A percentile compares a stretch with the other conserved stretches of the same genome.
These are phyloP conservation scores for Bovichtus variegatus DNA, from an alignment of 2,797 vertebrate genomes.

Conservation along the genomic window DNA sequence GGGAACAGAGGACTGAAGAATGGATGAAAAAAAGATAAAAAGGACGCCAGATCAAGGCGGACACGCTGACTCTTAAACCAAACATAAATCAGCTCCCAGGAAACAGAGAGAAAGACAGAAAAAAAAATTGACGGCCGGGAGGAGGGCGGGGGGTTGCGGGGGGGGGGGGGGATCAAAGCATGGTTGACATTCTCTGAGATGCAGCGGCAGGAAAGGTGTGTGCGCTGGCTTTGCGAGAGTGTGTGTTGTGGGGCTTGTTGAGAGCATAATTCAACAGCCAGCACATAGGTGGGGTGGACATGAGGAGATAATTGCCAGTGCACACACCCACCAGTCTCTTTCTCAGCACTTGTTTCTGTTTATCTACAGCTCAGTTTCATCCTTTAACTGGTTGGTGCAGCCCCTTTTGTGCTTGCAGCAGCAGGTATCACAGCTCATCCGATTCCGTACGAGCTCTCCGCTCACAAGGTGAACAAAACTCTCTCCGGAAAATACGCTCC, in stretches of 20 bases:
- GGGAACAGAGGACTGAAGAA: constrained; percentile 22
- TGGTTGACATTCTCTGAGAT: constrained; percentile 71
- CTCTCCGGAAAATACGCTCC: not conserved
- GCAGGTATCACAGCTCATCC: constrained; percentile 43
- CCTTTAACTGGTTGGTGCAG: not conserved
- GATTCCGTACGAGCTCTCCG: not conserved
- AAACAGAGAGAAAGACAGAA: constrained; percentile 51
- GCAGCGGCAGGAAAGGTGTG: constrained; percentile 47
- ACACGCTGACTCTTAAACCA: constrained; percentile 54
- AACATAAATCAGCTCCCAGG: constrained; percentile 78
- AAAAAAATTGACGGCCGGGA: constrained; percentile 2
- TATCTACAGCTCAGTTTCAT: constrained; percentile 32
- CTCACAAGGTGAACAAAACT: not conserved
- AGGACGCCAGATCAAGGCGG: constrained; percentile 51
- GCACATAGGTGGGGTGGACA: constrained; percentile 48
- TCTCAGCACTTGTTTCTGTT: constrained; percentile 42
- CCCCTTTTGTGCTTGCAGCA: constrained; percentile 34
- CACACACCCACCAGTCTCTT: constrained; percentile 49
- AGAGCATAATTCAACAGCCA: constrained; percentile 63
- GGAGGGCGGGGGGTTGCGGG: constrained; percentile 21
- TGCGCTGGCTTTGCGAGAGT: constrained; percentile 2
- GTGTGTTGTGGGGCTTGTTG: constrained; percentile 22
- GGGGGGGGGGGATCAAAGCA: constrained; percentile 76
- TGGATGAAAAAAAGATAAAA: constrained; percentile 28
- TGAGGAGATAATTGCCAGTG: constrained; percentile 50